Conservation (phyloP, 2,888 invertebrate genomes). For the Aelia acuminata region DNA sequence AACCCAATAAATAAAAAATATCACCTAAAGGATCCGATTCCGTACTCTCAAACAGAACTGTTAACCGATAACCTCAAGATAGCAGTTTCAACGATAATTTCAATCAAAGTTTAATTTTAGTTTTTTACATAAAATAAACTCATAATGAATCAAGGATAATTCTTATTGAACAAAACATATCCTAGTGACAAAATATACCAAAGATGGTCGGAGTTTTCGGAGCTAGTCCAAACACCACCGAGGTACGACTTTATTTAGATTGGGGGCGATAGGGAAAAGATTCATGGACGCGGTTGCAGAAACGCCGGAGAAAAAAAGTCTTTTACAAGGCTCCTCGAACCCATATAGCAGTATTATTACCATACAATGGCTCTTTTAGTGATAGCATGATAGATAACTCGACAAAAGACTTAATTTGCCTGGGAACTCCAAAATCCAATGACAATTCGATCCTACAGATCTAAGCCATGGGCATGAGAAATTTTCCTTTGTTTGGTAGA, state of each 20-base stretch:
- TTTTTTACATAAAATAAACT: no score
- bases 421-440: constrained; percentile 2
- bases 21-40: no score
- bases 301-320: constrained; percentile 7
- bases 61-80: no score
- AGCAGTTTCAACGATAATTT: no score
- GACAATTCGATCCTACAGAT: not conserved
- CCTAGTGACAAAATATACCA: no score
- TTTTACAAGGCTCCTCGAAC: constrained; percentile 6
- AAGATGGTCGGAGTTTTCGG: no score
- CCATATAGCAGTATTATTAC: not conserved
- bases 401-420: constrained; percentile 37
- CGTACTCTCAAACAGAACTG: no score
- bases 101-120: no score
- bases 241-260: constrained; percentile 12
- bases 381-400: constrained; percentile 30
- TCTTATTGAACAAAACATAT: no score
- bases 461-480: not conserved
- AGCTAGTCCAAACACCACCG: not conserved
- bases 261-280: constrained; percentile 3
- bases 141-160: no score
- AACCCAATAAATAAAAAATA: no score
- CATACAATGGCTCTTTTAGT: constrained; percentile 27
- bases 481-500: not conserved
- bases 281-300: not conserved